Conservation (phyloP, 2,113 vertebrate genomes). For the Mola mola region DNA sequence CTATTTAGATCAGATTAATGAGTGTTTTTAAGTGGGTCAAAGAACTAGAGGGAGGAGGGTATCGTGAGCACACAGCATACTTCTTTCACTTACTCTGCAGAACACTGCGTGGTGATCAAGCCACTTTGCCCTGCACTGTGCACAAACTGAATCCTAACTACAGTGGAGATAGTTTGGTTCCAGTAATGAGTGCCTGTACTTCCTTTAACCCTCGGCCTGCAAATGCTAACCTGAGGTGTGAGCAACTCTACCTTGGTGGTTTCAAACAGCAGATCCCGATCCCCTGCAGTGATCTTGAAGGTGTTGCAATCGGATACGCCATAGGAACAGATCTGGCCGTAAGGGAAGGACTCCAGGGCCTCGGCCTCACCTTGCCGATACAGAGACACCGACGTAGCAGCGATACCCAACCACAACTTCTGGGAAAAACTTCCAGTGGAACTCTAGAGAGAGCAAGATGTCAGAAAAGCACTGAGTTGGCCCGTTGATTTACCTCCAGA, state of each 20-base stretch:
- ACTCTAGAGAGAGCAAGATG: conserved; percentile 77
- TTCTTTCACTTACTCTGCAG: conserved; percentile 60
- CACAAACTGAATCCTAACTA: conserved; percentile 9
- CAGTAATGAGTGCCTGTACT: background rate
- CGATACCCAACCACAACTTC: conserved; percentile 89
- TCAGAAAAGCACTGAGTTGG: conserved; percentile 20
- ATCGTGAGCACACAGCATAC: conserved; percentile 47
- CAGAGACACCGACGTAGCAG: conserved; percentile 88
- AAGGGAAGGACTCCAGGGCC: conserved; percentile 89
- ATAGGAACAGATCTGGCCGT: conserved; percentile 90
- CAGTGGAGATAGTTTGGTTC: background rate
- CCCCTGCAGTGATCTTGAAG: conserved; percentile 88
- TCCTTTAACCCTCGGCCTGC: background rate
- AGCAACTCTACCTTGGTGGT: conserved; percentile 85
- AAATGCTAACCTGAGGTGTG: background rate
- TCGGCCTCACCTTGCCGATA: conserved; percentile 90
- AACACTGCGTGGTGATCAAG: conserved; percentile 49
- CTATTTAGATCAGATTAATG: conserved; percentile 67
- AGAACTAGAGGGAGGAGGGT: conserved; percentile 26
- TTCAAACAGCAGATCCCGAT: conserved; percentile 89
- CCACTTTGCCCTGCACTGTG: conserved; percentile 16
- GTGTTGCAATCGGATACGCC: conserved; percentile 88
- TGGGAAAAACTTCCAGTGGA: conserved; percentile 84
- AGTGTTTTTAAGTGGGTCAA: conserved; percentile 65
- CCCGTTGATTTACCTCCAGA: conserved; percentile 2